phyloP scores from a whole-genome alignment of 2,113 vertebrate genomes.

The Columba livia region DNA sequence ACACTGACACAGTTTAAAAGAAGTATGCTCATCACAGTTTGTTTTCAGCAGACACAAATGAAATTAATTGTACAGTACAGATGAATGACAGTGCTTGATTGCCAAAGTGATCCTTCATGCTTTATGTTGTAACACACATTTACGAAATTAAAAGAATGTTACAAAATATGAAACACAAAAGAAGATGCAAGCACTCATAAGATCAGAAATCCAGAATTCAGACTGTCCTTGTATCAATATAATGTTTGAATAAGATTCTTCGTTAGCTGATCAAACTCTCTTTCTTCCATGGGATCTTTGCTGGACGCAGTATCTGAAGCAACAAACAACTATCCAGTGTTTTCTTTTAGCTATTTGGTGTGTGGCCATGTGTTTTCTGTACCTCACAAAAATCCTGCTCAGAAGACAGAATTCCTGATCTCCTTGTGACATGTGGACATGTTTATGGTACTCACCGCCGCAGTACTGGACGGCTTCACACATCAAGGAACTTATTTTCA shows the following conservation, averaged over 20 bases:
- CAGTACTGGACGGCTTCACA: background rate
- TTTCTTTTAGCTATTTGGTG: background rate
- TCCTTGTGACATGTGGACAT: background rate
- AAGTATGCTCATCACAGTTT: background rate
- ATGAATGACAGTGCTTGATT: constrained; percentile 42
- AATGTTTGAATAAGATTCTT: background rate
- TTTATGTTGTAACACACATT: background rate
- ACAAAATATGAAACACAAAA: background rate
- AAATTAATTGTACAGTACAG: constrained; percentile 37
- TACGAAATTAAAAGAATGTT: background rate
- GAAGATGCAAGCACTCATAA: background rate
- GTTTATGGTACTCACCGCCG: background rate
- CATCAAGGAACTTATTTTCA: background rate
- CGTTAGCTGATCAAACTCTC: background rate
- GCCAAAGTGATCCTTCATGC: constrained; percentile 34
- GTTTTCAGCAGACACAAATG: constrained; percentile 47
- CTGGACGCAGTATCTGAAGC: background rate
- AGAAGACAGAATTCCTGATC: background rate
- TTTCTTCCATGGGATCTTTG: background rate
- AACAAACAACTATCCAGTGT: background rate
- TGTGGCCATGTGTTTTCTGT: background rate
- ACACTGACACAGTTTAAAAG: background rate
- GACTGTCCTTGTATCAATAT: background rate
- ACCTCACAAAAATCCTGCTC: background rate
- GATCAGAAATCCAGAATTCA: background rate